phyloP scores from a whole-genome alignment of 2,113 vertebrate species.

The Hydrolagus affinis region DNA sequence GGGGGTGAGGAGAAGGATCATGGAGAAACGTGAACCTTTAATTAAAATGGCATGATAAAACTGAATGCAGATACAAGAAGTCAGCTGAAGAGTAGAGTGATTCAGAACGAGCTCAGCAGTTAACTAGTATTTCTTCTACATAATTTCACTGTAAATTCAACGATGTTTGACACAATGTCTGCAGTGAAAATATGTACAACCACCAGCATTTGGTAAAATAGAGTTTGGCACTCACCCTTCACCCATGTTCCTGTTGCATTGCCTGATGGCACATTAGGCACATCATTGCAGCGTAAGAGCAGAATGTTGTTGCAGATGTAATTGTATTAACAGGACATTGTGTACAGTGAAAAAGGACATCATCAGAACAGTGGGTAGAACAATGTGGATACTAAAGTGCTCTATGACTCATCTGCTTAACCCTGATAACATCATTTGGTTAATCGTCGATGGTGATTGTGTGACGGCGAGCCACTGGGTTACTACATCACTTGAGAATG shows the following conservation, averaged over 20 bases:
- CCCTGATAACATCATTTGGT: constrained; percentile 15
- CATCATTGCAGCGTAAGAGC: constrained; percentile 30
- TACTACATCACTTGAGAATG: constrained; percentile 57
- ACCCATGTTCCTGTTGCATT: constrained; percentile 31
- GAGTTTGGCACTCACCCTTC: constrained; percentile 32
- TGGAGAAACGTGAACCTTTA: constrained; percentile 19
- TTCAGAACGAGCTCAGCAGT: constrained; percentile 29
- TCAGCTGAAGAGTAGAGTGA: constrained; percentile 32
- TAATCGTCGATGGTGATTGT: constrained; percentile 54
- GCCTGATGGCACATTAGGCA: constrained; percentile 31
- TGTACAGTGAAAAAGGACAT: constrained; percentile 36
- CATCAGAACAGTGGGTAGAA: constrained; percentile 47
- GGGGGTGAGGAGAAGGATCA: neutral
- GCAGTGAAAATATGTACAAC: constrained; percentile 28
- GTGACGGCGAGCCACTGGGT: constrained; percentile 55
- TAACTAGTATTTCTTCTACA: constrained; percentile 10
- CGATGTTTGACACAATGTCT: neutral
- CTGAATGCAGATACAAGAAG: constrained; percentile 28
- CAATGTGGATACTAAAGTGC: constrained; percentile 41
- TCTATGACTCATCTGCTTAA: neutral
- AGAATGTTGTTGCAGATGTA: constrained; percentile 30
- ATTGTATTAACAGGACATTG: constrained; percentile 27
- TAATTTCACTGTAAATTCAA: constrained; percentile 21
- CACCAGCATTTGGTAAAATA: constrained; percentile 21
- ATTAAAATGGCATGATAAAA: constrained; percentile 25